Percentiles rank a stretch among this genome's conserved stretches.
Conservation (phyloP, 2,888 invertebrate genomes). For the Agrochola lychnidis region DNA sequence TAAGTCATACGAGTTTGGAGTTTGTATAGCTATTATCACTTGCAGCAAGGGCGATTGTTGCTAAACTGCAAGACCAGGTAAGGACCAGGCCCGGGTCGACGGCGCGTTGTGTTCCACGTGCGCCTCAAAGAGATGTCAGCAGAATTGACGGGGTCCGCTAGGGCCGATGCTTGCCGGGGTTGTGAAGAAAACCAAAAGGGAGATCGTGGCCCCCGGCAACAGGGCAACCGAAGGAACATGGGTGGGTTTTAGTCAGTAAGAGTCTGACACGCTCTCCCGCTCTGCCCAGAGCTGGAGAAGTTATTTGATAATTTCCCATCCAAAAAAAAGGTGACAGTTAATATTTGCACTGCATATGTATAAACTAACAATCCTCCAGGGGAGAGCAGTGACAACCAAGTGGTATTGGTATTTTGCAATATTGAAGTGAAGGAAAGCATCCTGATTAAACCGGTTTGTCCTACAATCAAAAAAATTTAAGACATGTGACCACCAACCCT, state of each 20-base stretch:
- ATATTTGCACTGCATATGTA: neutral
- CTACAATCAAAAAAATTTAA: neutral
- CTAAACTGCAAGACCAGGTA: neutral
- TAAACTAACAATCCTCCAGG: neutral
- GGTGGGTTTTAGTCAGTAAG: no score
- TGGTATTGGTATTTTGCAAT: neutral
- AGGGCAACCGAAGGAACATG: no score
- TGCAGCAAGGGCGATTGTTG: neutral
- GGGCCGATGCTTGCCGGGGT: no score
- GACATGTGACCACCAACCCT: neutral
- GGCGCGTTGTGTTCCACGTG: no score
- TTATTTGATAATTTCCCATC: no score
- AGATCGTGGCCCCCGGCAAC: no score
- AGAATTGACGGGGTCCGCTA: no score
- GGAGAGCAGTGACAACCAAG: neutral
- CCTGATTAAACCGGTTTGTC: neutral
- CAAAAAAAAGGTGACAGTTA: neutral
- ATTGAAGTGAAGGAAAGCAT: neutral
- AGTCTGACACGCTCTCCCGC: no score
- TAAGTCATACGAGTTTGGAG: constrained; percentile 58
- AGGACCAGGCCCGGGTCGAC: no score
- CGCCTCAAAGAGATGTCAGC: no score
- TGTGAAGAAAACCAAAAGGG: no score
- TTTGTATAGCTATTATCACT: neutral
- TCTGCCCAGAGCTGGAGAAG: no score